Evolutionary conservation across 2,888 invertebrate genomes (phyloP).

Genomic region (Galeruca laticollis): DNA sequence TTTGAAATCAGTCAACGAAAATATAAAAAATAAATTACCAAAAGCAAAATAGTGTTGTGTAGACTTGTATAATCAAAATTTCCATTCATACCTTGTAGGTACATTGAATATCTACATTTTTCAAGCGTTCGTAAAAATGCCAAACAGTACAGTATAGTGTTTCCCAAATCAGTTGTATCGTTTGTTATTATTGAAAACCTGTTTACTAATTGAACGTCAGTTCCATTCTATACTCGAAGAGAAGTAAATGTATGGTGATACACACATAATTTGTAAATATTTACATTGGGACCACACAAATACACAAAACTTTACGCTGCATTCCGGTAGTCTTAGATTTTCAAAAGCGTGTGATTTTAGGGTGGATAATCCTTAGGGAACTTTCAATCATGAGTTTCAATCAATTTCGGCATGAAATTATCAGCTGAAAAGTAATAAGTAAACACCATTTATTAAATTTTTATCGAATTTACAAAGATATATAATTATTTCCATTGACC

Average conservation of each 20-base stretch:
- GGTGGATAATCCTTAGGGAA: background rate
- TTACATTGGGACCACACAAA: conserved; percentile 54
- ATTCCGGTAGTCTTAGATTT: conserved; percentile 7
- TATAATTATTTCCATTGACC: too few species aligned
- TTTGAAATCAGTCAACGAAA: too few species aligned
- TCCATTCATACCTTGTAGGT: too few species aligned
- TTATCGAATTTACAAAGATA: too few species aligned
- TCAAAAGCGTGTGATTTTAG: background rate
- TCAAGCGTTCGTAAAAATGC: background rate
- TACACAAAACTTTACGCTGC: conserved; percentile 32
- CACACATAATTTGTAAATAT: conserved; percentile 49
- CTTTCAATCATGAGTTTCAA: too few species aligned
- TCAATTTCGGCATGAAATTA: background rate
- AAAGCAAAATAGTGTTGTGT: too few species aligned
- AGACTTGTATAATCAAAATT: too few species aligned
- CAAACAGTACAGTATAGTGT: conserved; percentile 2
- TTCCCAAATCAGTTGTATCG: conserved; percentile 21
- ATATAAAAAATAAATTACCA: too few species aligned
- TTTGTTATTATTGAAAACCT: conserved; percentile 26
- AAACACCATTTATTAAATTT: too few species aligned
- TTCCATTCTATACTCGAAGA: conserved; percentile 1
- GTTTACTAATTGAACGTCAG: conserved; percentile 28
- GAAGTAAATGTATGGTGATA: conserved; percentile 25
- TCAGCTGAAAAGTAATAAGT: background rate
- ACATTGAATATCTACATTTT: conserved; percentile 14